Evolutionary conservation across 2,113 vertebrate species (phyloP), one percentile per base, ranked within the genome.

Genomic region (Pontoporia blainvillei): DNA sequence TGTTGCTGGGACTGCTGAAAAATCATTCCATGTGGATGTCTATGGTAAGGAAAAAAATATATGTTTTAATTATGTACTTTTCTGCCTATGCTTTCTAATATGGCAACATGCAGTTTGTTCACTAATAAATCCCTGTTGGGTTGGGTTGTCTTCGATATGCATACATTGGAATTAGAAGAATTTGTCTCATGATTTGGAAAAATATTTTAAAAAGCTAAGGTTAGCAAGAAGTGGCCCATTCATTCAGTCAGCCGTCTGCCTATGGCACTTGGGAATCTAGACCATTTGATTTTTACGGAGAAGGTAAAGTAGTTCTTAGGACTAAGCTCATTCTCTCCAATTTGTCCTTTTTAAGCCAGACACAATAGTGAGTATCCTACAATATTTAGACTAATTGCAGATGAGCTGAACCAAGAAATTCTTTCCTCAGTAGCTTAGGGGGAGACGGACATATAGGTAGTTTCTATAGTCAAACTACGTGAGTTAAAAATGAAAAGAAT

Each of bases 1-100:
- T 11, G 72, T 98, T 66, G 99, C 99, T 0, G 99, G 99, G 54
- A 98, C 96, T 1, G 98, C 99, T 0, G 99, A 99, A 96, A 99
- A 99, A 96, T 94, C 92, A 17, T 99, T 99, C 78, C 91, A 97
- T 0, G 99, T 99, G 97, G 99, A 99, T 15, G 97, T 99, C 87
- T 99, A 99, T 0, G 98, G 99, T 99, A 98, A 99, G 98, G 96
- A 7, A 54, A 69, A 52, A 86, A 34, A 31, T 5, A 54, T 1
- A 8, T 76, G 34, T 20, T 59, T 44, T 46, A 17, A 57, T 27
- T 64, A 36, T 31, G 21, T 82, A 8, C 31, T 73, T 95, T 66
- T 92, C 44, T 79, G 2, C 4, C 11, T 34, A 2, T 64, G 11
- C 12, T 87, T 87, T 71, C 59, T 61, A 36, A 23, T 85, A 52